Conservation (phyloP, 2,113 vertebrate species). For the Lonchura striata region DNA sequence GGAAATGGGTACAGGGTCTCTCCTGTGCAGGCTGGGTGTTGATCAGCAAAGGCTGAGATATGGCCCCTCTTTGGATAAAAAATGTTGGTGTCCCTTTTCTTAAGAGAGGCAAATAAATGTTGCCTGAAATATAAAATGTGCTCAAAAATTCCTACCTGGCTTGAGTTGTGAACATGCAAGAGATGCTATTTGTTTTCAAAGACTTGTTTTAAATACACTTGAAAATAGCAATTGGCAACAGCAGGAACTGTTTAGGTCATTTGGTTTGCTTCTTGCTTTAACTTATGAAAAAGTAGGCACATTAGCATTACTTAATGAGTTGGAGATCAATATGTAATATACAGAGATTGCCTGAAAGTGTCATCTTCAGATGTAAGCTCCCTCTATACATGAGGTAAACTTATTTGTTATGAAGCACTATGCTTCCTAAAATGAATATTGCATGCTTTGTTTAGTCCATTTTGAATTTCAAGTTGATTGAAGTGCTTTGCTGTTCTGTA, state of each 20-base stretch:
- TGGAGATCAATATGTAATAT: slow-evolving; percentile 4
- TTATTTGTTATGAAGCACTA: not conserved
- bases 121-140: slow-evolving; percentile 48
- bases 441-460: not conserved
- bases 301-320: slow-evolving; percentile 47
- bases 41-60: not conserved
- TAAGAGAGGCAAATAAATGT: slow-evolving; percentile 52
- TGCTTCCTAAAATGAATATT: not conserved
- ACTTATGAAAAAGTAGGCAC: not conserved
- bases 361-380: not conserved
- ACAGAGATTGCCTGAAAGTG: not conserved
- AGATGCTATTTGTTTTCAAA: slow-evolving; percentile 55
- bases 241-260: not conserved
- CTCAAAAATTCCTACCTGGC: slow-evolving; percentile 45
- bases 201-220: not conserved
- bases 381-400: not conserved
- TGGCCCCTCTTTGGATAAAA: not conserved
- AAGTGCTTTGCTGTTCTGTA: not conserved
- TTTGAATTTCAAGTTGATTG: not conserved
- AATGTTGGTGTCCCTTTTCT: not conserved
- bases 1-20: not conserved
- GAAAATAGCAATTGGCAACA: slow-evolving; percentile 53
- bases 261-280: not conserved
- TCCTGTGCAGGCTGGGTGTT: not conserved
- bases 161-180: slow-evolving; percentile 50